A percentile compares a stretch with the other conserved stretches of the same genome.
These are phyloP conservation scores for Neocrepidodera transversa DNA, from an alignment of 2,888 invertebrate species.

Conservation along the genomic window DNA sequence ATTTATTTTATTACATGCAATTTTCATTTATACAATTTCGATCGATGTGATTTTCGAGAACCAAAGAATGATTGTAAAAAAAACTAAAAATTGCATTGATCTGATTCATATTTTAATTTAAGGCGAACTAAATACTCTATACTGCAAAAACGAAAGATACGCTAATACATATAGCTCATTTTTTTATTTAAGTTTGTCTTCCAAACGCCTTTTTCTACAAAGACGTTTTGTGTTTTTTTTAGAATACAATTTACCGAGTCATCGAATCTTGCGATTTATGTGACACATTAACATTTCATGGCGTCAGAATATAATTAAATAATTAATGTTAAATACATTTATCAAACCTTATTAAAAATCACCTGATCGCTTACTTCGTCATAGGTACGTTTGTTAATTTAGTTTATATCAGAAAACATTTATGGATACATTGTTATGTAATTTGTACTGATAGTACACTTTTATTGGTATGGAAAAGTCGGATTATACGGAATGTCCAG, in stretches of 20 bases:
- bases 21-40: not conserved
- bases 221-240: too few species aligned
- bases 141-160: too few species aligned
- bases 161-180: too few species aligned
- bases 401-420: conserved; percentile 12
- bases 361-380: conserved; percentile 15
- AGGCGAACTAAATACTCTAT: too few species aligned
- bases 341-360: conserved; percentile 17
- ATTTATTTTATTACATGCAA: not conserved
- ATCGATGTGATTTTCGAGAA: too few species aligned
- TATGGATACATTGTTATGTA: not conserved
- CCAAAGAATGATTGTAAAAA: too few species aligned
- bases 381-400: conserved; percentile 10
- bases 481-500: too few species aligned
- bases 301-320: conserved; percentile 7
- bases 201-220: too few species aligned
- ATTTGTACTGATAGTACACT: conserved; percentile 1
- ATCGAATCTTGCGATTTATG: not conserved
- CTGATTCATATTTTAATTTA: too few species aligned
- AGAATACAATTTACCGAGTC: not conserved
- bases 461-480: too few species aligned
- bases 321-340: conserved; percentile 13
- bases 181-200: too few species aligned
- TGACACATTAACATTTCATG: conserved; percentile 7
- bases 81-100: too few species aligned